Evolutionary conservation across 2,888 invertebrate genomes (phyloP).

Genomic region (Hirudinaria manillensis): DNA sequence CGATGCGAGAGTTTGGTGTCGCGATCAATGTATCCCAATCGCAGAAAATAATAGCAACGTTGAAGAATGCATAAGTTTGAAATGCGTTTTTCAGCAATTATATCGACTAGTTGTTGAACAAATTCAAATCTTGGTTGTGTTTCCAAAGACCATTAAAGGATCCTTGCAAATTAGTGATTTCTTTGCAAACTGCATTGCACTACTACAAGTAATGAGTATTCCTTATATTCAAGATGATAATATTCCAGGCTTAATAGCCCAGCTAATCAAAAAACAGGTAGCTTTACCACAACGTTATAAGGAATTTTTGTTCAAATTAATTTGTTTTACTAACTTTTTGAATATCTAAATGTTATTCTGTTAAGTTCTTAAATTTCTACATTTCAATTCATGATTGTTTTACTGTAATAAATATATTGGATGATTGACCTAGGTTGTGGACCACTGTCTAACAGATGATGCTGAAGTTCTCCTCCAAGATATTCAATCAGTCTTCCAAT

Average conservation of each 20-base stretch:
- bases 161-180: no score
- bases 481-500: no score
- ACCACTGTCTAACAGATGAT: no score
- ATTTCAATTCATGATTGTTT: neutral
- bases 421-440: neutral
- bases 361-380: neutral
- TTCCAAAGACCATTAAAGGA: no score
- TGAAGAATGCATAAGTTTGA: neutral
- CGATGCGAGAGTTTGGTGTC: constrained; percentile 7
- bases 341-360: neutral
- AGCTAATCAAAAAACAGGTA: neutral
- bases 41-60: neutral
- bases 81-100: neutral
- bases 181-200: neutral
- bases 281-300: neutral
- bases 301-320: no score
- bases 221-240: constrained; percentile 2
- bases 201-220: neutral
- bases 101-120: no score
- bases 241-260: neutral
- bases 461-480: no score
- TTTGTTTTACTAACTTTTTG: neutral
- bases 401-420: neutral
- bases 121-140: no score
- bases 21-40: neutral